A percentile compares a stretch with the other conserved stretches of the same genome.
These are phyloP conservation scores for Philopotamus ludificatus DNA, from an alignment of 1,140 invertebrate species.

Conservation along the genomic window DNA sequence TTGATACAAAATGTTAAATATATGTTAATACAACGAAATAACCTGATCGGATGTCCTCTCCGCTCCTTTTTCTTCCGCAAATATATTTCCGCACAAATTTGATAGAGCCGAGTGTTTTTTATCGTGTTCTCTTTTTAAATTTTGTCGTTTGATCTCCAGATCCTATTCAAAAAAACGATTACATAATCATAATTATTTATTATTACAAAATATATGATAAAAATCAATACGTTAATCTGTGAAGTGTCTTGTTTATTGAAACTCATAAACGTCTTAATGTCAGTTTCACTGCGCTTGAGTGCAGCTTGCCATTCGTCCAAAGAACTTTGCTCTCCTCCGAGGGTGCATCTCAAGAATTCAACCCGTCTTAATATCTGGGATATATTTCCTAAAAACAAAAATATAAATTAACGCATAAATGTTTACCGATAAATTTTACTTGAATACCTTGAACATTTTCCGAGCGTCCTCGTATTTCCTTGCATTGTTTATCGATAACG, in stretches of 20 bases:
- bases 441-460: slow-evolving; percentile 49
- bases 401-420: slow-evolving; percentile 6
- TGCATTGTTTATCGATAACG: slow-evolving; percentile 54
- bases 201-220: background rate
- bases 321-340: slow-evolving; percentile 62
- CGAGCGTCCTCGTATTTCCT: slow-evolving; percentile 52
- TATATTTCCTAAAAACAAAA: slow-evolving; percentile 46
- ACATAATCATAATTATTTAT: slow-evolving; percentile 11
- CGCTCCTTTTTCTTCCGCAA: slow-evolving; percentile 55
- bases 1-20: slow-evolving; percentile 1
- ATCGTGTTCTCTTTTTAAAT: slow-evolving; percentile 56
- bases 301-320: slow-evolving; percentile 63
- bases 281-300: slow-evolving; percentile 59
- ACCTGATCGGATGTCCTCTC: slow-evolving; percentile 55
- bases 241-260: slow-evolving; percentile 64
- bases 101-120: slow-evolving; percentile 50
- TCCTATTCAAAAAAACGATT: too few species aligned
- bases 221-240: slow-evolving; percentile 57
- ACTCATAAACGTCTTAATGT: slow-evolving; percentile 62
- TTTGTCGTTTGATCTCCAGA: slow-evolving; percentile 56
- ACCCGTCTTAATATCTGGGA: slow-evolving; percentile 56
- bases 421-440: slow-evolving; percentile 5
- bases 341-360: slow-evolving; percentile 57
- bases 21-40: background rate
- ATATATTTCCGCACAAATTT: slow-evolving; percentile 54